Evolutionary conservation across 2,113 vertebrate genomes (phyloP), one percentile per base, ranked within the genome.

Genomic region (Albula goreensis): DNA sequence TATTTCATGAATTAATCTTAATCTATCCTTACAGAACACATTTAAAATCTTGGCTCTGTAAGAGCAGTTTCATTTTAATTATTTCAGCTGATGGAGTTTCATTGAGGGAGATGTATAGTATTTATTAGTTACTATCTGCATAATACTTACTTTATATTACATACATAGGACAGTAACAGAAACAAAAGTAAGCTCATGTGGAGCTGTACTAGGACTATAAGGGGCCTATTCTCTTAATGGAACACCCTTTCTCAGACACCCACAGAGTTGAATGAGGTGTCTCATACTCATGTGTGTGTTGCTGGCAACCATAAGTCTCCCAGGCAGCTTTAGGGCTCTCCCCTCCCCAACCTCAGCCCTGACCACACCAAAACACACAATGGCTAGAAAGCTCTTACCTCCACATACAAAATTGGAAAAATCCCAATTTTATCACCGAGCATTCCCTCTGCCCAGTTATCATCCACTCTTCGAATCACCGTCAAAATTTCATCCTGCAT

Each of bases 371-470:
- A 83, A n/a, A 17, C 17, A 81, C 25, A 13, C 56, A 49, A 12
- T 22, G 19, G 22, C 41, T 22, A 77, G 41, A 3, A 5, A 12
- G 13, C 74, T 83, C 94, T 96, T 96, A 99, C 98, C 97, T 99
- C 98, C 88, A 99, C 98, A 2, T 99, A 99, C 48, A 99, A 94
- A 82, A 99, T 97, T 63, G 98, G 98, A 83, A 99, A 99, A 91
- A 99, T 99, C 79, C 98, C 98, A 83, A 99, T 97, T 95, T 98
- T 99, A 94, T 99, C 98, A 92, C 98, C 97, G 92, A 99, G 94
- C 98, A 99, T 99, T 91, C 98, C 98, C 94, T 99, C 98, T 4
- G 98, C 98, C 98, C 98, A 99, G 94, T 99, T 99, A 90, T 99
- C 98, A 88, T 99, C 98, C 91, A 99, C 98, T 92, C 98, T 95